phyloP scores from a whole-genome alignment of 2,797 vertebrate genomes.

The Aeoliscus strigatus region DNA sequence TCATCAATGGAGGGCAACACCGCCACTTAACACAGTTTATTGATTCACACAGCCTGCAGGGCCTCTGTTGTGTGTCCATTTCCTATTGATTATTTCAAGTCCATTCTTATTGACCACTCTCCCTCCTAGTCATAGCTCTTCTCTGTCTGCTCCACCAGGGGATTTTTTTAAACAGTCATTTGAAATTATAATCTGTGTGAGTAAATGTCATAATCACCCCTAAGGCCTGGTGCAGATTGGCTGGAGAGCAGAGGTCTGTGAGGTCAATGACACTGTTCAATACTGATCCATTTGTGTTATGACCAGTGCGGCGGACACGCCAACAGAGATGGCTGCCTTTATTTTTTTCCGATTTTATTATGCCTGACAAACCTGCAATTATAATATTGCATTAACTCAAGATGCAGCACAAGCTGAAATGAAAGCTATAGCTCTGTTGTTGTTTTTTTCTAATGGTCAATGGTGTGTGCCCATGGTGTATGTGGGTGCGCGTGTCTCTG shows the following conservation, averaged over 20 bases:
- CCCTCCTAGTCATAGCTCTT: conserved; percentile 52
- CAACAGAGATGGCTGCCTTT: conserved; percentile 35
- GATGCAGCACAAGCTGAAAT: conserved; percentile 28
- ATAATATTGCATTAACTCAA: conserved; percentile 15
- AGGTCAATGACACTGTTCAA: conserved; percentile 72
- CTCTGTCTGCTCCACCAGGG: conserved; percentile 62
- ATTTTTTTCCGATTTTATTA: conserved; percentile 5
- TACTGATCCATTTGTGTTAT: conserved; percentile 70
- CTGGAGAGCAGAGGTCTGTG: conserved; percentile 70
- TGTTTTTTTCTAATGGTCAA: conserved; percentile 44
- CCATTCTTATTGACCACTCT: conserved; percentile 75
- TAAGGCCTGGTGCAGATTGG: conserved; percentile 71
- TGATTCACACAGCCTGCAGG: conserved; percentile 73
- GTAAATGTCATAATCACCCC: conserved; percentile 84
- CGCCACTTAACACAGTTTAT: conserved; percentile 82
- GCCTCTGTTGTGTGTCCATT: conserved; percentile 79
- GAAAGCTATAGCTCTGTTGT: conserved; percentile 40
- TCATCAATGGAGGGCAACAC: conserved; percentile 79
- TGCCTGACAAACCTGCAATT: conserved; percentile 7
- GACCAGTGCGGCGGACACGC: conserved; percentile 28
- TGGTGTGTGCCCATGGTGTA: conserved; percentile 13
- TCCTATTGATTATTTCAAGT: conserved; percentile 83
- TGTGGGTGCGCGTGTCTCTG: conserved; percentile 11
- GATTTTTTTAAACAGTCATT: conserved; percentile 78
- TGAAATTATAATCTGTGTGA: conserved; percentile 83